phyloP scores from a whole-genome alignment of 1,140 invertebrate species.

The Vollenhovia emeryi region DNA sequence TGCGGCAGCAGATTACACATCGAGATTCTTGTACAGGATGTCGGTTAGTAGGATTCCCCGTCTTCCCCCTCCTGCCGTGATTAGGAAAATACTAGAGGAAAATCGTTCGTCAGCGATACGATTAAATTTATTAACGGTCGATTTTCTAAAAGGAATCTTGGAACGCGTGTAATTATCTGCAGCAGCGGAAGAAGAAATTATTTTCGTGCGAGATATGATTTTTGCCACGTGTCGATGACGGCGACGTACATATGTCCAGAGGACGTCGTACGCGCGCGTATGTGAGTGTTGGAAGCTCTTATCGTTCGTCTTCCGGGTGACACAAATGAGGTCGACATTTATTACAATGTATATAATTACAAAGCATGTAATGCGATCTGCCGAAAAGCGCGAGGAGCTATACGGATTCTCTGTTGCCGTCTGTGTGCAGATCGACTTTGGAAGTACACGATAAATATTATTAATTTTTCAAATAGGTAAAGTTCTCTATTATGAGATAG shows the following conservation, averaged over 20 bases:
- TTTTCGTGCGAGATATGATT: not conserved
- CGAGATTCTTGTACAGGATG: not conserved
- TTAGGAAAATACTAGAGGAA: not conserved
- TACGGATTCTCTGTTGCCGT: not conserved
- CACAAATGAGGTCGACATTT: not conserved
- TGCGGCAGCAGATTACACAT: not conserved
- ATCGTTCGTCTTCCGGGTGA: conserved; percentile 12
- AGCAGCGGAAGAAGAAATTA: not conserved
- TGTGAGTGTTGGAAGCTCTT: not conserved
- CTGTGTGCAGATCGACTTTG: not conserved
- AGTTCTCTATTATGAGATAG: too few relatives aligned
- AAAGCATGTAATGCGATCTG: not conserved
- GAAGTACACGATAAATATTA: not conserved
- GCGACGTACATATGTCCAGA: not conserved
- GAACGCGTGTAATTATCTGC: not conserved
- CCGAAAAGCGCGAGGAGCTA: not conserved
- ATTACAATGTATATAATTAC: conserved; percentile 7
- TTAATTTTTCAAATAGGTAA: not conserved
- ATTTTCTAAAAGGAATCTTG: not conserved
- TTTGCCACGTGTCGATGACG: not conserved
- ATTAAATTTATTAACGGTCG: not conserved
- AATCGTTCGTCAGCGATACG: not conserved
- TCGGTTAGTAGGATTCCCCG: not conserved
- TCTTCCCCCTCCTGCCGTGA: not conserved
- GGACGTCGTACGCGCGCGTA: not conserved